These are phyloP conservation scores for Sebastes ruberrimus DNA, from an alignment of 2,797 vertebrate species.

Conservation along the genomic window DNA sequence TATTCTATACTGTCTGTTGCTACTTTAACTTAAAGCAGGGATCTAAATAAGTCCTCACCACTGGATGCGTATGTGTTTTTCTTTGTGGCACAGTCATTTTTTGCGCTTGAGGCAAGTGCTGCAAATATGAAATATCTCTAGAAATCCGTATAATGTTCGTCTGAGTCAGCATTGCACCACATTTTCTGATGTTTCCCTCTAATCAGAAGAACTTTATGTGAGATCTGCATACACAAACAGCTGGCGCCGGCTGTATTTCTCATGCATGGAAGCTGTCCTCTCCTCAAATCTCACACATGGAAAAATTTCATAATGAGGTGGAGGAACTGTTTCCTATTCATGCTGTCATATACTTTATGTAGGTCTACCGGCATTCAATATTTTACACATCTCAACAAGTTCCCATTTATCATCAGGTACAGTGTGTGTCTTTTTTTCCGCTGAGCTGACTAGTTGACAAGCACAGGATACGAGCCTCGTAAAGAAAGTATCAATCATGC, in stretches of 20 bases:
- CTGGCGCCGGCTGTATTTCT: conserved; percentile 10
- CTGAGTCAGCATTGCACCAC: conserved; percentile 31
- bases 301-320: conserved; percentile 32
- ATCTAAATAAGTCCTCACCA: not conserved
- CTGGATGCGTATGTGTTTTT: not conserved
- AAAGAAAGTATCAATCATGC: conserved; percentile 65
- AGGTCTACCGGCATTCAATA: conserved; percentile 54
- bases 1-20: not conserved
- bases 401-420: conserved; percentile 65
- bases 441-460: conserved; percentile 63
- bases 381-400: conserved; percentile 51
- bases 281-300: conserved; percentile 20
- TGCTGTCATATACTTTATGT: conserved; percentile 26
- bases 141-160: not conserved
- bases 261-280: conserved; percentile 23
- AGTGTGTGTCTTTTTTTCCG: conserved; percentile 19
- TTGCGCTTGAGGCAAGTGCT: not conserved
- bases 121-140: not conserved
- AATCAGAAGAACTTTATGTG: conserved; percentile 13
- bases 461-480: conserved; percentile 24
- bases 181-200: conserved; percentile 1
- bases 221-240: conserved; percentile 17
- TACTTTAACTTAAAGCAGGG: not conserved
- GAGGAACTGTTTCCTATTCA: conserved; percentile 23
- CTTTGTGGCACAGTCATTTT: not conserved